phyloP scores from a whole-genome alignment of 2,888 invertebrate species.

The Cybosia mesomella region DNA sequence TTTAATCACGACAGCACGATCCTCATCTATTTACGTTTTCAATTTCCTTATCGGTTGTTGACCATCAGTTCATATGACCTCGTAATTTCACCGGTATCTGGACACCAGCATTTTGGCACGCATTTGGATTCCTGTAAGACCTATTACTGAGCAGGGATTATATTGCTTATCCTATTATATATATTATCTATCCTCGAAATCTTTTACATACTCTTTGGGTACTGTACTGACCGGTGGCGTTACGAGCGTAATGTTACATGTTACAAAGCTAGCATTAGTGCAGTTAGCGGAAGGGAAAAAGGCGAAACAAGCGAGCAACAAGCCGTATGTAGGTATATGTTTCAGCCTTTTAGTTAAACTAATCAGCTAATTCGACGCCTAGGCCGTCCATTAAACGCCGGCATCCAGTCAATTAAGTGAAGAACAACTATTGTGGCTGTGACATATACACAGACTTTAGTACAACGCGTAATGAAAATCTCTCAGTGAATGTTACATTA shows the following conservation, averaged over 20 bases:
- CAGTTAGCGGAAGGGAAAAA: too few species aligned
- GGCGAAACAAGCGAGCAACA: not conserved
- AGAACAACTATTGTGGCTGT: too few species aligned
- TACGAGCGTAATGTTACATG: not conserved
- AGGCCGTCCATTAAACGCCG: too few species aligned
- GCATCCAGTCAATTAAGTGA: too few species aligned
- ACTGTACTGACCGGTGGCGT: not conserved
- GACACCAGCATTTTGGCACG: constrained; percentile 32
- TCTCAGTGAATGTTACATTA: not conserved
- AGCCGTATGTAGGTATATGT: too few species aligned
- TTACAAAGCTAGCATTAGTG: not conserved
- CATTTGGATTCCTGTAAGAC: not conserved
- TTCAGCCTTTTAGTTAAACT: too few species aligned
- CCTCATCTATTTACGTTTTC: constrained; percentile 38
- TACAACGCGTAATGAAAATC: too few species aligned
- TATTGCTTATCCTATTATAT: constrained; percentile 8
- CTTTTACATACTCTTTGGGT: not conserved
- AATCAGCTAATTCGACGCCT: too few species aligned
- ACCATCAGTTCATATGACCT: constrained; percentile 48
- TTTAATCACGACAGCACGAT: constrained; percentile 24
- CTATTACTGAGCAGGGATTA: not conserved
- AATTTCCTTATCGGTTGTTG: constrained; percentile 24
- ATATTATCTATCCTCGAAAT: not conserved
- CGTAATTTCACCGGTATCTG: constrained; percentile 38
- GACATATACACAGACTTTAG: too few species aligned